Conservation (phyloP, 1,140 invertebrate species). For the Leptinotarsa defecta region DNA sequence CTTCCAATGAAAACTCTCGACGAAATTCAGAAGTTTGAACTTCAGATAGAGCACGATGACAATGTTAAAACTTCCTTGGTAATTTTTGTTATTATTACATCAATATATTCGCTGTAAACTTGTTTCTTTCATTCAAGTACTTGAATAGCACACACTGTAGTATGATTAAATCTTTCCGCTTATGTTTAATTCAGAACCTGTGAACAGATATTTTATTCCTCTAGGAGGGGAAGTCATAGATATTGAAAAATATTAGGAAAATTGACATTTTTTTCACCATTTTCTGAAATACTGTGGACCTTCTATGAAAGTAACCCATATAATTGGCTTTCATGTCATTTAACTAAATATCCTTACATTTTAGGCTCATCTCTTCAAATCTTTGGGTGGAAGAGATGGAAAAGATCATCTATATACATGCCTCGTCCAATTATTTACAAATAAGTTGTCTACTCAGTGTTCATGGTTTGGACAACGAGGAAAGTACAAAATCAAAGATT, state of each 20-base stretch:
- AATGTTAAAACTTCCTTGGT: not conserved
- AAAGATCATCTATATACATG: slow-evolving; percentile 10
- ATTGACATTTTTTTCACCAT: not conserved
- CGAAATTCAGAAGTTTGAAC: not conserved
- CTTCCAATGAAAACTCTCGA: not conserved
- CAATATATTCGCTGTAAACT: not conserved
- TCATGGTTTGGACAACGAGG: slow-evolving; percentile 13
- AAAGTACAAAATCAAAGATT: slow-evolving; percentile 1
- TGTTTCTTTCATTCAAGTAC: not conserved
- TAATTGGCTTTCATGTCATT: not conserved
- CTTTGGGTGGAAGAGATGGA: not conserved
- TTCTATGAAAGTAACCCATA: not conserved
- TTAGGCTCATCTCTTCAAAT: slow-evolving; percentile 13
- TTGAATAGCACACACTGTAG: not conserved
- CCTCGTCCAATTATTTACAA: not conserved
- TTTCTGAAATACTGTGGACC: not conserved
- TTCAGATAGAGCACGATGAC: not conserved
- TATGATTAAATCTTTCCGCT: not conserved
- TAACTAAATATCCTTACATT: not conserved
- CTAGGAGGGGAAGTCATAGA: not conserved
- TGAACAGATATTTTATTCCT: not conserved
- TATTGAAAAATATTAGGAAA: not conserved
- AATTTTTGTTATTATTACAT: not conserved
- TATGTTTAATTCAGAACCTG: not conserved
- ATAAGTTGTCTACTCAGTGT: slow-evolving; percentile 6